These are phyloP conservation scores for Hormaphis cornu DNA, from an alignment of 1,140 invertebrate species.

Conservation along the genomic window DNA sequence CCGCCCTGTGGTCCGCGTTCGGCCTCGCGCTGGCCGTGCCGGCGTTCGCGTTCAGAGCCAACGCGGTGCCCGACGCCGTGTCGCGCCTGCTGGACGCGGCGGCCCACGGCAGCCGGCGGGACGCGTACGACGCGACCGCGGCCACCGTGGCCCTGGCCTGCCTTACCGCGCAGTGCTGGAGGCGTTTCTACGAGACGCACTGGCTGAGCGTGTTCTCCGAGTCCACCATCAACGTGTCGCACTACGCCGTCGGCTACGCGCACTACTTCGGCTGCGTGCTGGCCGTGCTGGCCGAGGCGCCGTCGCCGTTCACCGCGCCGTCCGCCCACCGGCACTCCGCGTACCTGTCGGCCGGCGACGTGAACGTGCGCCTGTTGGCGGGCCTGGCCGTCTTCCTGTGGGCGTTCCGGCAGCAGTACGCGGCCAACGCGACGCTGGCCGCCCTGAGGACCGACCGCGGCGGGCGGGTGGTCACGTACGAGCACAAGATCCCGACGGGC, in stretches of 20 bases:
- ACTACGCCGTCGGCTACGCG: conserved; percentile 62
- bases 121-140: conserved; percentile 44
- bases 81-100: conserved; percentile 45
- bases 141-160: conserved; percentile 51
- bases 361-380: conserved; percentile 33
- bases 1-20: conserved; percentile 47
- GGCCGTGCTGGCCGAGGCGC: conserved; percentile 59
- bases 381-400: conserved; percentile 52
- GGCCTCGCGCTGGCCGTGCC: conserved; percentile 45
- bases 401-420: conserved; percentile 59
- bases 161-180: conserved; percentile 56
- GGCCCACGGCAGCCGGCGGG: conserved; percentile 45
- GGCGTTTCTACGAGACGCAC: conserved; percentile 68
- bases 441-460: conserved; percentile 59
- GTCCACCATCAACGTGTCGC: conserved; percentile 64
- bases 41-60: conserved; percentile 45
- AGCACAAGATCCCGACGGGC: conserved; percentile 67
- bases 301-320: conserved; percentile 49
- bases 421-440: conserved; percentile 59
- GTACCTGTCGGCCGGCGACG: conserved; percentile 11
- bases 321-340: conserved; percentile 32
- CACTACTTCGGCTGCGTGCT: conserved; percentile 64
- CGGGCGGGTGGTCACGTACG: conserved; percentile 52
- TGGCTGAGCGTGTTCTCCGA: conserved; percentile 69
- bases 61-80: conserved; percentile 45